Base-by-base conservation (phyloP, 2,797 vertebrate species). In the Sebastes vulpes region DNA sequence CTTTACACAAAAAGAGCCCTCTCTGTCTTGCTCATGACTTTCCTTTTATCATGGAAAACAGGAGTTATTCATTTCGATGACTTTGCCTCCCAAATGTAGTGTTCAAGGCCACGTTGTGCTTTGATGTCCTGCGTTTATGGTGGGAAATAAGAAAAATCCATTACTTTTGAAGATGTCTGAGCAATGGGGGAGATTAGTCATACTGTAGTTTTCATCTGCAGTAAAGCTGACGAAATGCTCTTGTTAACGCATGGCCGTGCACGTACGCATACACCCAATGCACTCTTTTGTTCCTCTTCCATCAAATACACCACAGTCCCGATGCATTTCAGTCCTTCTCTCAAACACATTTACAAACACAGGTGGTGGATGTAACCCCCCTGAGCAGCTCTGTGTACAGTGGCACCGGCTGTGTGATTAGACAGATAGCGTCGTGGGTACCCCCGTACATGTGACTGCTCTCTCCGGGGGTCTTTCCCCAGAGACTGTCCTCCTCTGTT, bases 381-480 rank as follows among this genome's bases (percentile, higher is more conserved):
- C 59, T 2, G 59, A 57, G 73, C 61, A 32, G 70, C 61, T 57
- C 61, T n/a, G 65, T 74, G 83, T 48, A 42, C 74, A 53, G 61
- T 31, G 48, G 77, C 42, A n/a, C 9, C 9, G 50, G 32, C 54
- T 77, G 65, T 35, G 57, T 53, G 81, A 72, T 83, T 48, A 26
- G 42, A 75, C 56, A 0, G 78, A 14, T 50, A 50, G 57, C 4
- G 18, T 58, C 21, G 20, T 67, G 76, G 79, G 85, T 77, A 66
- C 48, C 52, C 74, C 72, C 20, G 4, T 16, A 20, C 87, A 85
- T 61, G 65, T 90, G 89, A 78, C 70, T 64, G 35, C 69, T 46
- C 78, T 81, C 88, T 89, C 72, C 66, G 35, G 87, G 81, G 87
- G 75, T 86, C 82, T 87, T 77, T 82, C 81, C 83, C 86, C 21